A percentile compares a stretch with the other conserved stretches of the same genome.
Conservation (phyloP, 2,113 vertebrate genomes). For the Elgaria multicarinata region DNA sequence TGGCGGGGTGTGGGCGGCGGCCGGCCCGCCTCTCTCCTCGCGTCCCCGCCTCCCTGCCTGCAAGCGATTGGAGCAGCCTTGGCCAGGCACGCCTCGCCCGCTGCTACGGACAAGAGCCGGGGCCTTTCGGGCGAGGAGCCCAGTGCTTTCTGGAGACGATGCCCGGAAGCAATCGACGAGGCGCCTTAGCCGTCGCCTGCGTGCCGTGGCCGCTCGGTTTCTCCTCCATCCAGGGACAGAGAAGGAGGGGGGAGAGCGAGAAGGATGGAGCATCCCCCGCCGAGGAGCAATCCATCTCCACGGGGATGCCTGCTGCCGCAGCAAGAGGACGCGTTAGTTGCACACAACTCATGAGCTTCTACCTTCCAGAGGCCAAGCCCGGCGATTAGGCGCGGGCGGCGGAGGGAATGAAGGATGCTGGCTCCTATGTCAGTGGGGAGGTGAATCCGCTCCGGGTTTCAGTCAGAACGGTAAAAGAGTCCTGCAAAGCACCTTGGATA, state of each 20-base stretch:
- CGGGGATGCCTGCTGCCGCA: too few relatives aligned
- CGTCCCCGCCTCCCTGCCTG: neutral
- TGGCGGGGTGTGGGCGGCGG: neutral
- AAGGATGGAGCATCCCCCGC: accelerated
- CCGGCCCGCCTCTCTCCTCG: neutral
- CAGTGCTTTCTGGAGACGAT: neutral
- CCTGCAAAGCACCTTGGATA: too few relatives aligned
- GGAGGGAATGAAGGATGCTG: too few relatives aligned
- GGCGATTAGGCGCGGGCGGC: too few relatives aligned
- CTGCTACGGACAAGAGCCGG: neutral
- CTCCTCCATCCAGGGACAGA: neutral
- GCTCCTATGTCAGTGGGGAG: too few relatives aligned
- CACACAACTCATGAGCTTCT: too few relatives aligned
- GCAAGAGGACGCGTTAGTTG: too few relatives aligned
- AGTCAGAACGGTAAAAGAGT: too few relatives aligned
- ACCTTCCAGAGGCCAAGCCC: too few relatives aligned
- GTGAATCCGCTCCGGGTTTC: too few relatives aligned
- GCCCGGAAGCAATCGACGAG: neutral
- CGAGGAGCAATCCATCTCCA: too few relatives aligned
- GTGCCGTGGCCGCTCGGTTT: neutral
- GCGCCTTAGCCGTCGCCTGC: neutral
- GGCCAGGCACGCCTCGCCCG: slow-evolving; percentile 22
- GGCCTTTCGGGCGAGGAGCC: neutral
- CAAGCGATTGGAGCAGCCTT: slow-evolving; percentile 1
- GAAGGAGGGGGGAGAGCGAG: neutral